phyloP scores from a whole-genome alignment of 2,113 vertebrate genomes.

The Suricata suricatta region DNA sequence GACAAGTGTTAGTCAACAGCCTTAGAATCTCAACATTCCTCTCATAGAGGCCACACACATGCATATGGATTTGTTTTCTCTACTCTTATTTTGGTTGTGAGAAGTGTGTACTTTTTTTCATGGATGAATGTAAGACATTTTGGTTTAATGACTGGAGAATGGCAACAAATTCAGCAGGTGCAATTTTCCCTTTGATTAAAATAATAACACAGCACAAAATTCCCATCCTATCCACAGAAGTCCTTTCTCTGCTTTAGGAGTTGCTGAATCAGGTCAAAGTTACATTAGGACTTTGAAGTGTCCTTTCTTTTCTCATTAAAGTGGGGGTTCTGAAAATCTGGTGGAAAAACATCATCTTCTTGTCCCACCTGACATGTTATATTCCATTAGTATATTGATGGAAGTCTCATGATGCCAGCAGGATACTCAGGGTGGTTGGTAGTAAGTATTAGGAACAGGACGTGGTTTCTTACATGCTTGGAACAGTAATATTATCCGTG shows the following conservation, averaged over 20 bases:
- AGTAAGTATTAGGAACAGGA: not conserved
- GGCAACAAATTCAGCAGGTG: not conserved
- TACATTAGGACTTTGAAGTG: not conserved
- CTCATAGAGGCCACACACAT: not conserved
- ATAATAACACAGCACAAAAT: not conserved
- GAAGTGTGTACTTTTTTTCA: not conserved
- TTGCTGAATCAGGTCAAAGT: not conserved
- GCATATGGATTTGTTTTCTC: not conserved
- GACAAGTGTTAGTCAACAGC: not conserved
- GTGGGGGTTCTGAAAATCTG: not conserved
- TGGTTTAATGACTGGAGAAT: not conserved
- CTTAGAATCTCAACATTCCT: not conserved
- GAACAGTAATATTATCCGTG: slow-evolving; percentile 3
- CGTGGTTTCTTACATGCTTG: slow-evolving; percentile 45
- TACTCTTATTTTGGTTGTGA: not conserved
- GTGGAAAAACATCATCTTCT: not conserved
- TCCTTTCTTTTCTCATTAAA: not conserved
- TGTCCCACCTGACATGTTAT: not conserved
- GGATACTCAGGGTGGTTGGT: not conserved
- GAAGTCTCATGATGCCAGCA: not conserved
- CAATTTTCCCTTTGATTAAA: not conserved
- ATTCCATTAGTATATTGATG: not conserved
- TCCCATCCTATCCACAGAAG: not conserved
- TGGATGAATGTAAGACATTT: not conserved
- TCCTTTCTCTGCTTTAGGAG: not conserved